Percentiles rank a stretch among this genome's conserved stretches.
Conservation (phyloP, 2,797 vertebrate species). For the Megalops cyprinoides region DNA sequence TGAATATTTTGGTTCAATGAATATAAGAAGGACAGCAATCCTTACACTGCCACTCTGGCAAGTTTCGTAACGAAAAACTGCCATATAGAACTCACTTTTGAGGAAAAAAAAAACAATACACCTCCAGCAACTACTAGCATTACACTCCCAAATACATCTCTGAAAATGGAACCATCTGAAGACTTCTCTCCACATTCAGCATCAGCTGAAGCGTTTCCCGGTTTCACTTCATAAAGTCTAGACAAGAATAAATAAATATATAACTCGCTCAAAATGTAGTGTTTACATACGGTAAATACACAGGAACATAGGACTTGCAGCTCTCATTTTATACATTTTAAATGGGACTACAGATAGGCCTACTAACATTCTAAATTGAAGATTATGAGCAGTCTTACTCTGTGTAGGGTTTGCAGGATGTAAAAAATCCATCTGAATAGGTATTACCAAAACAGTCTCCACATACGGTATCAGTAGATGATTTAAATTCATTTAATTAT, state of each 20-base stretch:
- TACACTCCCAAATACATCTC: too few relatives aligned
- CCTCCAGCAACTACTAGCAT: too few relatives aligned
- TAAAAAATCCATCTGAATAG: constrained; percentile 52
- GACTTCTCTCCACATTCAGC: constrained; percentile 38
- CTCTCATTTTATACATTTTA: neutral
- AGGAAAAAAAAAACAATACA: too few relatives aligned
- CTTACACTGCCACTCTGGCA: too few relatives aligned
- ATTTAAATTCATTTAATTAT: too few relatives aligned
- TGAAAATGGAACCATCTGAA: too few relatives aligned
- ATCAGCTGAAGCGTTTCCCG: constrained; percentile 47
- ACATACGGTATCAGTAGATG: constrained; percentile 50
- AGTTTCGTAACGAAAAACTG: too few relatives aligned
- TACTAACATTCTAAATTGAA: constrained; percentile 28
- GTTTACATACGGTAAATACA: constrained; percentile 50
- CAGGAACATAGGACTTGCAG: neutral
- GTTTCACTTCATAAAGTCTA: constrained; percentile 10
- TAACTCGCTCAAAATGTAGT: too few relatives aligned
- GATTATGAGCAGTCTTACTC: constrained; percentile 42
- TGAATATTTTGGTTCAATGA: too few relatives aligned
- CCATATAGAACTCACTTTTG: too few relatives aligned
- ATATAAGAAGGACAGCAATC: too few relatives aligned
- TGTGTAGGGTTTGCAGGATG: constrained; percentile 55
- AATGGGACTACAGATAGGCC: constrained; percentile 17
- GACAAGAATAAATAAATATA: neutral
- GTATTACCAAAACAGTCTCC: constrained; percentile 48